Conservation (phyloP, 2,888 invertebrate species). For the Sturmia bella region DNA sequence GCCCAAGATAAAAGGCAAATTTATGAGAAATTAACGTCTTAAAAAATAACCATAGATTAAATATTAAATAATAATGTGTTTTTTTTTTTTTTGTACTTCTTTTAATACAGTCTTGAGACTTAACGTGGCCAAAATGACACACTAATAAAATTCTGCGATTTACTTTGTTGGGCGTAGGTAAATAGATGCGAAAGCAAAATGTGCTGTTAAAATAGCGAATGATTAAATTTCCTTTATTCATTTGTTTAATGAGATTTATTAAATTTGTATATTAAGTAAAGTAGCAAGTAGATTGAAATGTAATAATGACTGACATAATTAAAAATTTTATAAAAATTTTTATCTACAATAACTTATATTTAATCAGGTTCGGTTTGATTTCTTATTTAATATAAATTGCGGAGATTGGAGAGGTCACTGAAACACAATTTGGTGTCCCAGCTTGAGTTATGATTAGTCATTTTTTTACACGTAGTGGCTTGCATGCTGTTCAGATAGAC, state of each 20-base stretch:
- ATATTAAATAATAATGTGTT: slow-evolving; percentile 54
- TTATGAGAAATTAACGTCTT: slow-evolving; percentile 38
- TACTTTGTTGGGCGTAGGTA: not conserved
- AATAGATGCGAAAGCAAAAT: not conserved
- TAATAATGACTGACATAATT: too few species aligned
- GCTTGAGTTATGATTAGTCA: too few species aligned
- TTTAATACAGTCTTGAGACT: not conserved
- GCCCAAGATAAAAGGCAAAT: slow-evolving; percentile 33
- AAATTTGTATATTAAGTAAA: not conserved
- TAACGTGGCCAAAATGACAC: slow-evolving; percentile 32
- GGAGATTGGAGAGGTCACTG: too few species aligned
- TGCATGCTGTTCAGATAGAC: too few species aligned
- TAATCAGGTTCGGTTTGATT: too few species aligned
- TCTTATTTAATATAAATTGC: too few species aligned
- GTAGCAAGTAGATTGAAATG: not conserved
- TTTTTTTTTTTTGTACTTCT: not conserved
- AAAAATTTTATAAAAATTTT: too few species aligned
- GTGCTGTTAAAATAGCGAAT: not conserved
- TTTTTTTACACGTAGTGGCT: too few species aligned
- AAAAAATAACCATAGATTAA: slow-evolving; percentile 43
- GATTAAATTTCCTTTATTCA: slow-evolving; percentile 31
- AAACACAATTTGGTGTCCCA: too few species aligned
- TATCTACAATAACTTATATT: too few species aligned
- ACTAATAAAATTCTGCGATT: slow-evolving; percentile 31
- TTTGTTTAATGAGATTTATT: slow-evolving; percentile 7